Evolutionary conservation across 2,888 invertebrate genomes (phyloP).

Genomic region (Tenthredo livida): DNA sequence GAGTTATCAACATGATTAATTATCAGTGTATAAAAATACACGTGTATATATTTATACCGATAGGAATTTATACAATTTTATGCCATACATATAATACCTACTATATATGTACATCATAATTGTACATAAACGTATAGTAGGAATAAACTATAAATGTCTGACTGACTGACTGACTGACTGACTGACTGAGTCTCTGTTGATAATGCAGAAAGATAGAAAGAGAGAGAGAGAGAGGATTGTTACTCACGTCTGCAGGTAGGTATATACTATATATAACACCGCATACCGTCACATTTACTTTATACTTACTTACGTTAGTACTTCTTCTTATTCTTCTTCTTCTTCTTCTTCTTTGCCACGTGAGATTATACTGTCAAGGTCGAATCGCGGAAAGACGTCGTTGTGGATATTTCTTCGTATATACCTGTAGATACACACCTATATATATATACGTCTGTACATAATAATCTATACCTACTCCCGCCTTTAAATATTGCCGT

Average conservation of each 20-base stretch:
- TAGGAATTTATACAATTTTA: neutral
- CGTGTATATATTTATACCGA: neutral
- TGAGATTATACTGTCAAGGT: conserved; percentile 41
- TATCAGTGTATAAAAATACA: no score
- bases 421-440: neutral
- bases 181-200: neutral
- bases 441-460: neutral
- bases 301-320: neutral
- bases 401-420: neutral
- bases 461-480: conserved; percentile 9
- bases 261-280: neutral
- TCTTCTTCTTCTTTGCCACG: neutral
- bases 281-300: neutral
- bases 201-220: neutral
- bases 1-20: no score
- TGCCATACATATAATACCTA: neutral
- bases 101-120: neutral
- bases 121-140: neutral
- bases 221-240: neutral
- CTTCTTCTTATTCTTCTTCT: neutral
- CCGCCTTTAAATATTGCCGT: conserved; percentile 39
- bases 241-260: neutral
- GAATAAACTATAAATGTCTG: neutral
- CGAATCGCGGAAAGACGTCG: conserved; percentile 3
- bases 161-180: conserved; percentile 27